phyloP scores from a whole-genome alignment of 2,113 vertebrate genomes.

The Coptodon bakossiorum region DNA sequence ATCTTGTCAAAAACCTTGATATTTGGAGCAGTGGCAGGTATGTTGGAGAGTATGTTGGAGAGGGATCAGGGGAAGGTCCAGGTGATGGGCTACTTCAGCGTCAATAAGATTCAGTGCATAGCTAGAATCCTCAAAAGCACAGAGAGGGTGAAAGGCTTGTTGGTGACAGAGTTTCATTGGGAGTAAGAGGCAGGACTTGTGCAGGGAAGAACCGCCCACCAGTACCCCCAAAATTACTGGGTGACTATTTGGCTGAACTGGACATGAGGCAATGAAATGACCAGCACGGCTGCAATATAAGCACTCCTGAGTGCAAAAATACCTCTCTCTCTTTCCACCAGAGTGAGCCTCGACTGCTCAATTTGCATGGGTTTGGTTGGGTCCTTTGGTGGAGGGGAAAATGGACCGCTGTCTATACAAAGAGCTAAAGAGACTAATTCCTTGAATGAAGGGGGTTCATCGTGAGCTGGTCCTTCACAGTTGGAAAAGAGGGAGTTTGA shows the following conservation, averaged over 20 bases:
- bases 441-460: neutral
- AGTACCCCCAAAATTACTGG: neutral
- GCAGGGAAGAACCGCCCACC: fast-evolving
- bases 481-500: neutral
- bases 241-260: neutral
- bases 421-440: neutral
- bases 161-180: neutral
- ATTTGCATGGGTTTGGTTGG: neutral
- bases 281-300: neutral
- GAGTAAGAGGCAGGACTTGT: fast-evolving
- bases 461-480: neutral
- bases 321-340: neutral
- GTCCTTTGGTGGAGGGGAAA: fast-evolving
- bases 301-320: neutral
- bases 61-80: neutral
- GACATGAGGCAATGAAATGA: neutral
- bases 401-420: neutral
- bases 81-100: neutral
- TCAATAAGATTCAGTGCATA: neutral
- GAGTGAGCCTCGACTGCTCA: neutral
- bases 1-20: neutral
- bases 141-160: fast-evolving
- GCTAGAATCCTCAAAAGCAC: neutral
- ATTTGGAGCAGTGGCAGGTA: neutral
- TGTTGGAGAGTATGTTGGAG: neutral